phyloP scores from a whole-genome alignment of 2,797 vertebrate genomes.

The Mareca penelope region DNA sequence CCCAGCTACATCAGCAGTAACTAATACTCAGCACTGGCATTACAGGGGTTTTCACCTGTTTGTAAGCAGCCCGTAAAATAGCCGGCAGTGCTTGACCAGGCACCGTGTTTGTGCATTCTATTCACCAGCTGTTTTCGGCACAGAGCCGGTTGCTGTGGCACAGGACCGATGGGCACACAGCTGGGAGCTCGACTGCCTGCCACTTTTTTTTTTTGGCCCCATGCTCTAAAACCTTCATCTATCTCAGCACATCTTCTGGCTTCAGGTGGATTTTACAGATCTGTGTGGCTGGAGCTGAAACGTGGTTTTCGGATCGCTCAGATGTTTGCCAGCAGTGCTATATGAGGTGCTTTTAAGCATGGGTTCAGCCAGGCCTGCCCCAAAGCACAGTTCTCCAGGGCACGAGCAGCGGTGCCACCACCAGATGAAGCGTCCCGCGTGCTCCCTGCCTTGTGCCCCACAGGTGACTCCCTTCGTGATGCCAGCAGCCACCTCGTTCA shows the following conservation, averaged over 20 bases:
- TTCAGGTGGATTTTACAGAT: not conserved
- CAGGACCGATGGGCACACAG: rapidly evolving
- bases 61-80: not conserved
- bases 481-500: not conserved
- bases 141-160: not conserved
- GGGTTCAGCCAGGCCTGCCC: not conserved
- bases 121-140: not conserved
- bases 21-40: not conserved
- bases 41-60: not conserved
- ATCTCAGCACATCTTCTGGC: not conserved
- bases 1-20: not conserved
- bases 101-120: rapidly evolving
- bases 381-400: not conserved
- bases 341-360: not conserved
- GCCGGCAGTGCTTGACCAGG: not conserved
- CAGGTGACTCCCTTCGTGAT: not conserved
- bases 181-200: rapidly evolving
- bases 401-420: no score
- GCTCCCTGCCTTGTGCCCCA: not conserved
- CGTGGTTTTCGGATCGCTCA: not conserved
- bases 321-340: not conserved
- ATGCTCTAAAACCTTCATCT: not conserved
- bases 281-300: not conserved
- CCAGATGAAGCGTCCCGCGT: not conserved
- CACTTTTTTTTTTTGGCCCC: not conserved